These are phyloP conservation scores for Allacma fusca DNA, from an alignment of 2,888 invertebrate genomes.

Conservation along the genomic window DNA sequence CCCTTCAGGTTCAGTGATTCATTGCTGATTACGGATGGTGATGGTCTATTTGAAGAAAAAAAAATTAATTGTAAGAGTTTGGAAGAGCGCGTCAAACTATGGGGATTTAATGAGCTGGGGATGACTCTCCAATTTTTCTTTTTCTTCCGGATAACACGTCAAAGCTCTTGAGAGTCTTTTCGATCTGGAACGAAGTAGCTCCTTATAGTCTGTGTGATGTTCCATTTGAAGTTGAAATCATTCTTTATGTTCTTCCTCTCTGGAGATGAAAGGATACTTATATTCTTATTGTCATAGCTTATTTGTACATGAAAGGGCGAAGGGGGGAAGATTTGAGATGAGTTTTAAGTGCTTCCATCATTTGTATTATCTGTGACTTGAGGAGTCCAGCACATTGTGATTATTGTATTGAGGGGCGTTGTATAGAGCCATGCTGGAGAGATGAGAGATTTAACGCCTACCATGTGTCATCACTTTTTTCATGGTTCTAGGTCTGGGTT, in stretches of 20 bases:
- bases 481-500: background rate
- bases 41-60: too few relatives aligned
- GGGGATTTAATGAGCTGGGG: slow-evolving; percentile 19
- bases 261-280: too few relatives aligned
- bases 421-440: background rate
- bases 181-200: too few relatives aligned
- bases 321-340: too few relatives aligned
- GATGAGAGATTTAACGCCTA: background rate
- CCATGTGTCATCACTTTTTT: slow-evolving; percentile 16
- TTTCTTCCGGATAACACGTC: background rate
- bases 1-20: background rate
- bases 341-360: too few relatives aligned
- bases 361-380: too few relatives aligned
- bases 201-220: background rate
- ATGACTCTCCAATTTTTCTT: background rate
- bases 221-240: background rate
- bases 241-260: too few relatives aligned
- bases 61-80: too few relatives aligned
- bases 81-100: too few relatives aligned
- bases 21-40: background rate
- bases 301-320: background rate
- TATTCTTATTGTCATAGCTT: background rate
- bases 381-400: background rate
- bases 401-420: background rate
- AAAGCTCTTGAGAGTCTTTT: too few relatives aligned